Evolutionary conservation across 2,888 invertebrate genomes (phyloP).

Genomic region (Chrysolina americana): DNA sequence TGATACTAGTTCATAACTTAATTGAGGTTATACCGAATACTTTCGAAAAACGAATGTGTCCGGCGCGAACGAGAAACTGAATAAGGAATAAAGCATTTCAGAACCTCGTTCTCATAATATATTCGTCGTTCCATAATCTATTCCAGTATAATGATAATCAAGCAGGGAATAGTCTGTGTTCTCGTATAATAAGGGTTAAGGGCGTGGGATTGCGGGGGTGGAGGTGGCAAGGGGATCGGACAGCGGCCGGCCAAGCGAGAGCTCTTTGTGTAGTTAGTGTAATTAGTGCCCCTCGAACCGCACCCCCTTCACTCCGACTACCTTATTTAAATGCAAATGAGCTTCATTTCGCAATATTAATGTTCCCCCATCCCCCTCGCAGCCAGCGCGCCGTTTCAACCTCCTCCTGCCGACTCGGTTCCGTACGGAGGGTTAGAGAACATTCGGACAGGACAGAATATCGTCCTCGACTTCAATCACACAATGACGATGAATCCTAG

Average conservation of each 20-base stretch:
- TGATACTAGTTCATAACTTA: conserved; percentile 33
- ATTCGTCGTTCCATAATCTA: conserved; percentile 67
- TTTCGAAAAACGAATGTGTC: conserved; percentile 41
- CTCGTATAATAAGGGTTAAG: conserved; percentile 64
- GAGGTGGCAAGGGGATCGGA: conserved; percentile 62
- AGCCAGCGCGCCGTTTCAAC: conserved; percentile 58
- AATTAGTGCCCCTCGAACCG: conserved; percentile 68
- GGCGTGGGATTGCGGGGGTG: conserved; percentile 50
- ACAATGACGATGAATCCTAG: conserved; percentile 48
- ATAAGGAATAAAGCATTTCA: conserved; percentile 49
- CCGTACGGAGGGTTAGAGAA: conserved; percentile 56
- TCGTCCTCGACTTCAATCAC: conserved; percentile 56
- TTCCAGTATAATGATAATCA: conserved; percentile 69
- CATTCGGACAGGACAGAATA: conserved; percentile 55
- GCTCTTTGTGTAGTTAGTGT: conserved; percentile 72
- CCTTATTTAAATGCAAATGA: conserved; percentile 93
- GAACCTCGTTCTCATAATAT: conserved; percentile 52
- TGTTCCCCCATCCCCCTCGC: conserved; percentile 76
- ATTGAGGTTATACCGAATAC: conserved; percentile 36
- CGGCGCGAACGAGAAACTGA: conserved; percentile 26
- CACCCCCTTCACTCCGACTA: conserved; percentile 64
- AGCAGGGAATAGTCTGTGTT: conserved; percentile 65
- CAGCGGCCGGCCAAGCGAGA: conserved; percentile 70
- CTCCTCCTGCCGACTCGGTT: conserved; percentile 57
- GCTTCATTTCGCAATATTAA: conserved; percentile 92